These are phyloP conservation scores for Hypena proboscidalis DNA, from an alignment of 2,888 invertebrate genomes.

Conservation along the genomic window DNA sequence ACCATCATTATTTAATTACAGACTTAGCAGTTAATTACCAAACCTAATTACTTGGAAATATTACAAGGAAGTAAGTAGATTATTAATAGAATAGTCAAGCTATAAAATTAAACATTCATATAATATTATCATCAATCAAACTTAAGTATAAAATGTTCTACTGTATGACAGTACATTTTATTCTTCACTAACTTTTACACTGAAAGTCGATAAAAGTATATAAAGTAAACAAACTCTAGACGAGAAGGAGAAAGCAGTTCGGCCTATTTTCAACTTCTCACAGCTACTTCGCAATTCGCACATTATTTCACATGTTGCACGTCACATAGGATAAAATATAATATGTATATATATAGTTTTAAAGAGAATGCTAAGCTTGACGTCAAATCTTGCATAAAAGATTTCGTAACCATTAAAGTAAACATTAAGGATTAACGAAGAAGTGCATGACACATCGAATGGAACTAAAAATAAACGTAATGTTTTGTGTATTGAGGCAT, in stretches of 20 bases:
- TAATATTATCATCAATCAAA: too few relatives aligned
- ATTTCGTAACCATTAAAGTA: constrained; percentile 18
- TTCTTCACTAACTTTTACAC: too few relatives aligned
- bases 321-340: too few relatives aligned
- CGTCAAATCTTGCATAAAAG: constrained; percentile 12
- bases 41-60: too few relatives aligned
- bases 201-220: neutral
- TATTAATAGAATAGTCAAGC: too few relatives aligned
- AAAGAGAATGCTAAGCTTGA: constrained; percentile 10
- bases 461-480: constrained; percentile 8
- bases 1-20: too few relatives aligned
- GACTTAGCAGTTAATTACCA: too few relatives aligned
- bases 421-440: constrained; percentile 11
- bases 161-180: too few relatives aligned
- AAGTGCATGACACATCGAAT: constrained; percentile 6
- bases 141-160: too few relatives aligned
- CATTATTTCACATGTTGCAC: constrained; percentile 1
- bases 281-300: constrained; percentile 7
- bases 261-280: constrained; percentile 6
- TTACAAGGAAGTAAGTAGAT: too few relatives aligned
- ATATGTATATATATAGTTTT: too few relatives aligned
- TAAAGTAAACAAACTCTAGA: neutral
- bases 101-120: too few relatives aligned
- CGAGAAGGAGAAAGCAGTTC: constrained; percentile 15
- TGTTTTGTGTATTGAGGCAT: constrained; percentile 10